Base-by-base conservation (phyloP, 2,888 invertebrate genomes). In the Cheilosia grossa region DNA sequence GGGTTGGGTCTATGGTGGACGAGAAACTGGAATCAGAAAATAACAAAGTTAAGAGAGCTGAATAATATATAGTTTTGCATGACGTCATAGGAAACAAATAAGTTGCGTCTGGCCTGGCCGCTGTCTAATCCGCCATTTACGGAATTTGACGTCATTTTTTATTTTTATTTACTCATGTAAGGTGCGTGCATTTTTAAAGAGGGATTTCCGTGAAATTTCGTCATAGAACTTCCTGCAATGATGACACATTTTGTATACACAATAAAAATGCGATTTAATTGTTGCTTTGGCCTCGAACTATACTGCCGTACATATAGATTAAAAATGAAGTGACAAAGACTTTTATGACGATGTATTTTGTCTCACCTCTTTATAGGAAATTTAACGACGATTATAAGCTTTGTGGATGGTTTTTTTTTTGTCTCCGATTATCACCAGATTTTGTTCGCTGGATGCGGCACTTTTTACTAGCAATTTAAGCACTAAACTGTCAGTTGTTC, bases 101-200 rank as follows among this genome's bases (percentile, higher is more conserved):
- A 59, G 70, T 64, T 42, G 53, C 64, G 83, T 79, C 83, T 83
- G 69, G 80, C 58, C 44, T 70, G 59, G 70, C 21, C 54, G 21
- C 24, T 56, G 69, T 58, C 49, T 74, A 47, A 64, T 82, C 33
- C 24, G 69, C 27, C 63, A 47, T 44, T 69, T 37, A 74, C 74
- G 59, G 69, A 74, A 40, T 69, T 53, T 83, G 83, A 83, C 79
- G 83, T 83, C 74, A 83, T 53, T 63, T 67, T 66, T 83, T 69
- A 83, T 53, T 63, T 67, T 66, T 58, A 24, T 69, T 3, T 56
- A 27, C 13, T 40, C 27, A 61, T 44, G 27, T 24, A 24, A 15
- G 9, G 17, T 49, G 10, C 19, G 21, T 51, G 51, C 24, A 24
- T 13, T 17, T 42, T 42, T 10, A 66, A 74, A 58, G 64, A 58